Evolutionary conservation across 2,113 vertebrate species (phyloP).

Genomic region (Cyrtonyx montezumae): DNA sequence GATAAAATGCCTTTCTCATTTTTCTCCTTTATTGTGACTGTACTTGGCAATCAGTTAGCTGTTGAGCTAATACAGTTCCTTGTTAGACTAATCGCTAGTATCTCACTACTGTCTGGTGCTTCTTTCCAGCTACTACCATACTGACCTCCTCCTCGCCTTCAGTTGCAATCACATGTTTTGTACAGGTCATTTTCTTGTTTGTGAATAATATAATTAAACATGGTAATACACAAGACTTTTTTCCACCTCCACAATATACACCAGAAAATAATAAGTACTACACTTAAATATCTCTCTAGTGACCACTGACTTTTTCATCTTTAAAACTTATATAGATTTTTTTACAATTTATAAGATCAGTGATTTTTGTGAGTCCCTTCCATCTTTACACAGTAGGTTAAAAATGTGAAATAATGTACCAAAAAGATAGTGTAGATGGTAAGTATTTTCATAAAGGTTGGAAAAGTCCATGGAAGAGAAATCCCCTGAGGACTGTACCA

Average conservation of each 20-base stretch:
- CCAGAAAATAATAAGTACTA: not conserved
- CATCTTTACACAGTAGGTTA: not conserved
- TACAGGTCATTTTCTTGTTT: not conserved
- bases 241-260: not conserved
- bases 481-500: not conserved
- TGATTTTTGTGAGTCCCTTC: not conserved
- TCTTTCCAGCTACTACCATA: not conserved
- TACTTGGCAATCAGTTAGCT: not conserved
- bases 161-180: not conserved
- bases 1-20: not conserved
- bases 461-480: not conserved
- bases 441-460: not conserved
- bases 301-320: not conserved
- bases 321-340: not conserved
- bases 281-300: not conserved
- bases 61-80: not conserved
- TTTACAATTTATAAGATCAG: not conserved
- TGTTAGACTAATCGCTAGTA: conserved; percentile 19
- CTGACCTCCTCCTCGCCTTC: not conserved
- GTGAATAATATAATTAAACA: not conserved
- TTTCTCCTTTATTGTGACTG: not conserved
- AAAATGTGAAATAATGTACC: not conserved
- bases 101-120: not conserved
- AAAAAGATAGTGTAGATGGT: not conserved
- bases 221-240: not conserved